A percentile compares a stretch with the other conserved stretches of the same genome.
phyloP scores from a whole-genome alignment of 2,888 invertebrate genomes.

The Schrankia costaestrigalis region DNA sequence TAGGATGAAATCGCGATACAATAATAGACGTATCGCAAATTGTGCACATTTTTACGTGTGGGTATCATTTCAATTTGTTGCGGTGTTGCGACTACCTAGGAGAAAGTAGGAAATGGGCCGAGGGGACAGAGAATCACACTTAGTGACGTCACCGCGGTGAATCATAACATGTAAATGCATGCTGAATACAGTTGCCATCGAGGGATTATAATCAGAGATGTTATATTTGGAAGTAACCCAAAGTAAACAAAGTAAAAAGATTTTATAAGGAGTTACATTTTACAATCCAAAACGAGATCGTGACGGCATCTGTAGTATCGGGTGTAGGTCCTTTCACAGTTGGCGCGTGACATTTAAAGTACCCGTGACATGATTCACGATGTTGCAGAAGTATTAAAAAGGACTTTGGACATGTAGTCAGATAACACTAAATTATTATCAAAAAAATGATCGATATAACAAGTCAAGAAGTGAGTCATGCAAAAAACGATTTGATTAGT shows the following conservation, averaged over 20 bases:
- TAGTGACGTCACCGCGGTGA: constrained; percentile 36
- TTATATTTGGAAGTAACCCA: constrained; percentile 10
- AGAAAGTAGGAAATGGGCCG: constrained; percentile 49
- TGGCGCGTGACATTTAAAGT: constrained; percentile 59
- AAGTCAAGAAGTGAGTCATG: too few relatives aligned
- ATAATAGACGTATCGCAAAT: constrained; percentile 10
- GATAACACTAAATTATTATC: too few relatives aligned
- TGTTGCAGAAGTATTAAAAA: too few relatives aligned
- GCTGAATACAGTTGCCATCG: constrained; percentile 13
- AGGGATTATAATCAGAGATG: constrained; percentile 5
- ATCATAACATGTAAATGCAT: constrained; percentile 31
- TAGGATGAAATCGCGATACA: too few relatives aligned
- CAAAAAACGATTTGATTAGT: too few relatives aligned
- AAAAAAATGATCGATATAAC: too few relatives aligned
- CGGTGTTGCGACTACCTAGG: constrained; percentile 35
- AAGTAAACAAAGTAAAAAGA: constrained; percentile 9
- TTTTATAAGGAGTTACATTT: constrained; percentile 33
- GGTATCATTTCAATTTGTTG: constrained; percentile 31
- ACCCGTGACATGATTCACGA: constrained; percentile 46
- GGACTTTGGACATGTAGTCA: too few relatives aligned
- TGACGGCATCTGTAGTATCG: constrained; percentile 62
- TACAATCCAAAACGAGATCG: constrained; percentile 55
- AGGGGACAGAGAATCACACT: constrained; percentile 31
- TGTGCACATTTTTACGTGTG: constrained; percentile 27
- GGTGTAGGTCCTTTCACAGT: constrained; percentile 58